Conservation (phyloP, 2,888 invertebrate genomes). For the Aradus depressus region DNA sequence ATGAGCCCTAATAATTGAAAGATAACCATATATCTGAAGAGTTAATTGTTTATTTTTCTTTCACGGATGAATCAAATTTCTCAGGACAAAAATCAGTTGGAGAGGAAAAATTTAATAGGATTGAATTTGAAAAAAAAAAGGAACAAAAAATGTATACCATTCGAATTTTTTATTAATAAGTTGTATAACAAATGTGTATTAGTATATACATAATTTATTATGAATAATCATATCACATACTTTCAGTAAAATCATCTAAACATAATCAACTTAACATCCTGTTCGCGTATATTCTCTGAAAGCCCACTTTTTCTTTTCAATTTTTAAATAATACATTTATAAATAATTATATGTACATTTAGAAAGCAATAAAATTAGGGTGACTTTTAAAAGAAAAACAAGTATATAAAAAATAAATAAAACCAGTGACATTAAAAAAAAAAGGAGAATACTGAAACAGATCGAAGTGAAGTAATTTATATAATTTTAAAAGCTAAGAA, state of each 20-base stretch:
- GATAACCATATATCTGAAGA: not conserved
- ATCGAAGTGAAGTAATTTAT: constrained; percentile 3
- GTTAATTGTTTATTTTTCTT: not conserved
- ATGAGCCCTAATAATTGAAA: no score
- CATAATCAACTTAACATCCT: constrained; percentile 1
- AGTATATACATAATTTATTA: constrained; percentile 10
- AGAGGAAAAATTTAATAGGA: not conserved
- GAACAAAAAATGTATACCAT: no score
- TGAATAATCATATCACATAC: constrained; percentile 13
- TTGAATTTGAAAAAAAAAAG: not conserved
- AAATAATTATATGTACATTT: not conserved
- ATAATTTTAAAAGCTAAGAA: not conserved
- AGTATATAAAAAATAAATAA: constrained; percentile 6
- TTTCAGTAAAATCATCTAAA: constrained; percentile 16
- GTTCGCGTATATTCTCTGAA: constrained; percentile 19
- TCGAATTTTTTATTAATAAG: constrained; percentile 18
- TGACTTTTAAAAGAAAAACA: not conserved
- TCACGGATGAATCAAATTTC: not conserved
- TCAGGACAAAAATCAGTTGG: not conserved
- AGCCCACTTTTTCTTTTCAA: constrained; percentile 19
- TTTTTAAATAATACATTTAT: not conserved
- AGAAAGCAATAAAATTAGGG: no score
- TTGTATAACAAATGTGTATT: constrained; percentile 17
- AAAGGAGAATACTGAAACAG: not conserved
- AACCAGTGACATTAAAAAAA: not conserved